Evolutionary conservation across 2,797 vertebrate species (phyloP), one percentile per base, ranked within the genome.

Genomic region (Lagocephalus sceleratus): DNA sequence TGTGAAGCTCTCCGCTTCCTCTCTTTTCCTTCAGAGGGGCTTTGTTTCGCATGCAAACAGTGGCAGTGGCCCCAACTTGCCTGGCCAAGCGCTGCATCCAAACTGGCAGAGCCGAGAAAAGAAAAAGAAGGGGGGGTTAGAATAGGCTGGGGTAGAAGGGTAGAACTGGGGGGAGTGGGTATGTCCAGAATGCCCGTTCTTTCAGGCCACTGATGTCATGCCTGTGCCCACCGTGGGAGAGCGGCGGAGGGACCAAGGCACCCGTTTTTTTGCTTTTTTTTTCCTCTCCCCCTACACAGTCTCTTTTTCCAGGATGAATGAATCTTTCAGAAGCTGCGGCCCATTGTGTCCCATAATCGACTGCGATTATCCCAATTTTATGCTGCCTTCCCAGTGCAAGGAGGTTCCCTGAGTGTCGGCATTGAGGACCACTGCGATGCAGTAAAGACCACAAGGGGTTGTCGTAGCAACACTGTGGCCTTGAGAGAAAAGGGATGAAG

Each of bases 221-320:
- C 81, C 86, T 88, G 82, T 89, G 90, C 89, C 89, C 88, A 91
- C 88, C 90, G 90, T 92, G 91, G 90, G 91, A 92, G 90, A 91
- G 90, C 87, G 68, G 78, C 39, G 82, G 82, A 88, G 81, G 78
- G 81, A 83, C 83, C 68, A 75, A 82, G 68, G 75, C 75, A 25
- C 78, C 83, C 81, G 82, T 78, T 79, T 82, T 64, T 73, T 65
- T 65, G 45, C 10, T 57, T 60, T 82, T 79, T 78, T 81, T 63
- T 72, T 65, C 61, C 48, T 10, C 56, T 60, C 71, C 75, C 73
- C 77, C 82, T 20, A 6, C 76, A 71, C 75, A 76, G 73, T 64
- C 85, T 85, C 81, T 89, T 85, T 82, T 86, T 84, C 78, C 80
- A 79, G 84, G 80, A 91, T 91, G 90, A 91, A 92, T 91, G 88